Evolutionary conservation across 2,888 invertebrate genomes (phyloP), one percentile per base, ranked within the genome.

Genomic region (Punctoribates punctum): DNA sequence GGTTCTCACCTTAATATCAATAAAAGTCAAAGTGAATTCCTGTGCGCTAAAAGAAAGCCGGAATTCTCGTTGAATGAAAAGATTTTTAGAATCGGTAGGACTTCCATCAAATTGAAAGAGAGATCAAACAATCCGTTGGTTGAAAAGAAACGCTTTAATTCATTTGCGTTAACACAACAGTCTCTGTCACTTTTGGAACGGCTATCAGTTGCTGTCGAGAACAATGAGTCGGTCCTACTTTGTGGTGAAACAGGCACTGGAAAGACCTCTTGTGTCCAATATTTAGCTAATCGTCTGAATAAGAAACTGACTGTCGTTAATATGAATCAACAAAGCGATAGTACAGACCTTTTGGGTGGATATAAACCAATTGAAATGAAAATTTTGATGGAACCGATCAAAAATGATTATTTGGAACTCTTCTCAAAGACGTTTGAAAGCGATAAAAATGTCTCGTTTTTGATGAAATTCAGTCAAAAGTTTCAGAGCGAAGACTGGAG

Each of bases 171-270:
- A 34, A 80, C 81, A 79, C 78, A 75, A 17, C 90, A 90, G 75
- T 89, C 94, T 0, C 88, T 90, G 0, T 90, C 90, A 82, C 86
- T 96, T 70, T 84, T 99, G 57, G 99, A 99, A 85, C 88, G 91
- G 29, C 90, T 99, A 73, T 90, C 93, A 25, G 91, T 91, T 78
- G 93, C 94, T 82, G 89, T 97, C 0, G 86, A 86, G 0, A 88
- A 91, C 73, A 89, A 89, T 73, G 98, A 99, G 83, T 94, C 98
- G 0, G 92, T 97, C 0, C 85, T 99, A 6, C 86, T 99, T 8
- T 96, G 98, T 0, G 99, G 99, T 38, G 99, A 99, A 86, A 99
- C 99, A 0, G 99, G 99, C 70, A 96, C 96, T 0, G 99, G 99
- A 0, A 99, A 99, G 86, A 99, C 99, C 0, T 93, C 95, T 0